Base-by-base conservation (phyloP, 1,140 invertebrate species). In the Philopotamus ludificatus region DNA sequence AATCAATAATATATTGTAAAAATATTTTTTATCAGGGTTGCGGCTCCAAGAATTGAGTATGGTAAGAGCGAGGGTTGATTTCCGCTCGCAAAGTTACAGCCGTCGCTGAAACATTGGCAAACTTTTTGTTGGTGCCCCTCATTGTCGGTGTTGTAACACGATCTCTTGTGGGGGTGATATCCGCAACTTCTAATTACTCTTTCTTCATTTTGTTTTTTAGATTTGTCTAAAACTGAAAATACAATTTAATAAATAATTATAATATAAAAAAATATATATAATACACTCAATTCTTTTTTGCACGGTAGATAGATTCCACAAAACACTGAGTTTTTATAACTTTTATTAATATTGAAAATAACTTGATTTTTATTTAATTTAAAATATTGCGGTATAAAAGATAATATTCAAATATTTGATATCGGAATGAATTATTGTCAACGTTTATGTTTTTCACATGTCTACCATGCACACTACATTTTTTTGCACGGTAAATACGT, bases 91-190 rank as follows among this genome's bases (percentile, higher is more conserved):
- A 65, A 41, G 45, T 70, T 70, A 49, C 68, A 70, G 21, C 47
- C 55, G 26, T 70, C 65, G 18, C 64, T 58, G 20, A 67, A 70
- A 44, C 68, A 70, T 58, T 70, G 65, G 42, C 68, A 70, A n/a
- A 66, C 65, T 20, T 25, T 66, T 34, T 70, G 60, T 21, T 54
- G 25, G 42, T 70, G 68, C 18, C 55, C 68, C 3, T 70, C 68
- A 45, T 70, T 70, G 10, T 70, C 65, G 3, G 65, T 58, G 0
- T 25, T 65, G 58, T 70, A 70, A 53, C 68, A 70, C 7, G 53
- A 51, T 23, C 41, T 55, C 34, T 70, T 70, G 50, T 65, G 39
- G 15, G n/a, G 28, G 8, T 67, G 26, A 51, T 60, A 70, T n/a
- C 68, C 68, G 42, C 68, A 70, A 7, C 50, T 50, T 50, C 68